These are phyloP conservation scores for Otus sunia DNA, from an alignment of 2,113 vertebrate genomes.

Conservation along the genomic window DNA sequence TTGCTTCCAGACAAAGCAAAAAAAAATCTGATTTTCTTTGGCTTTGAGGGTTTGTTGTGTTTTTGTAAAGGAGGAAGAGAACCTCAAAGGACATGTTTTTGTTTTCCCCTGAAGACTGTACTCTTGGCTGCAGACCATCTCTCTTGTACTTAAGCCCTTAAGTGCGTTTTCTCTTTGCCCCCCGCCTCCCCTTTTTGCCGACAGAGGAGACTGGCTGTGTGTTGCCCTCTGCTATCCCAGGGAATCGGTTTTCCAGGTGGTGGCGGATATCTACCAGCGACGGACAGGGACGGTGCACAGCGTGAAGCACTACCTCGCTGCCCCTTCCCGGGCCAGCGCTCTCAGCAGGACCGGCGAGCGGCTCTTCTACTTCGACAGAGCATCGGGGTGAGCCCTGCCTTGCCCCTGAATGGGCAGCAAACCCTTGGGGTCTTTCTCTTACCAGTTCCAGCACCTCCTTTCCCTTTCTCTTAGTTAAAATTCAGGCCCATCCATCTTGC, in stretches of 20 bases:
- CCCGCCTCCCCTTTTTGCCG: background rate
- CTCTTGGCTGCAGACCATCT: conserved; percentile 35
- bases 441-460: background rate
- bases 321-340: background rate
- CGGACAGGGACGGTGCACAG: conserved; percentile 40
- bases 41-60: conserved; percentile 21
- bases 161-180: background rate
- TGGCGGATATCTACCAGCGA: conserved; percentile 33
- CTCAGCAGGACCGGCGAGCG: background rate
- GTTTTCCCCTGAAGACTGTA: conserved; percentile 16
- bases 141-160: background rate
- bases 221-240: conserved; percentile 56
- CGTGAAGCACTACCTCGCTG: background rate
- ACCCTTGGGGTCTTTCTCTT: background rate
- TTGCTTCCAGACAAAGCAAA: conserved; percentile 49
- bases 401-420: background rate
- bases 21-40: conserved; percentile 40
- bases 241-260: conserved; percentile 12
- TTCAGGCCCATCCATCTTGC: no score
- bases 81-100: conserved; percentile 18
- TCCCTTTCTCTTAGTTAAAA: background rate
- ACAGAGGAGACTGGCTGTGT: conserved; percentile 55
- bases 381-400: background rate
- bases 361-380: conserved; percentile 13
- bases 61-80: conserved; percentile 8